These are phyloP conservation scores for Apamea sordens DNA, from an alignment of 2,888 invertebrate genomes.

Conservation along the genomic window DNA sequence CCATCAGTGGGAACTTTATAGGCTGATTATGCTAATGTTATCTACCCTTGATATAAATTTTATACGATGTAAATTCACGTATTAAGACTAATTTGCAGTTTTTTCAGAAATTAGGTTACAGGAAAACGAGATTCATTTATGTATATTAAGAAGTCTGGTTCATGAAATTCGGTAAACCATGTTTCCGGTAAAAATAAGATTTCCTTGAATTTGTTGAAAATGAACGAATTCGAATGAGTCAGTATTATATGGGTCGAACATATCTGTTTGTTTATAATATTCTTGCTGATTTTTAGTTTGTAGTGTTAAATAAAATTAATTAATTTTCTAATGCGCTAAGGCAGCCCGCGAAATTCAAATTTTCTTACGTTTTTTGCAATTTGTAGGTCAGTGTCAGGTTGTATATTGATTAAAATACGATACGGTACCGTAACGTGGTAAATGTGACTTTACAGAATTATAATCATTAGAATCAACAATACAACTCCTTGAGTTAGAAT, in stretches of 20 bases:
- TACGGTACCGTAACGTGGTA: no score
- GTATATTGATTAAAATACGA: no score
- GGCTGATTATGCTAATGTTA: neutral
- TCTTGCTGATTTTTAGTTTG: neutral
- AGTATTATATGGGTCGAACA: constrained; percentile 10
- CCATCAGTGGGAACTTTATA: neutral
- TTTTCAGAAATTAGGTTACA: constrained; percentile 44
- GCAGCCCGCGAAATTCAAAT: no score
- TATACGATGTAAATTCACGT: neutral
- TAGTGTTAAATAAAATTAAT: neutral
- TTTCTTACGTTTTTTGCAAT: no score
- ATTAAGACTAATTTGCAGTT: neutral
- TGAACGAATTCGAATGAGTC: constrained; percentile 33
- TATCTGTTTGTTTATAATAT: constrained; percentile 1
- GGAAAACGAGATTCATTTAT: constrained; percentile 34
- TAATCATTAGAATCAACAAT: no score
- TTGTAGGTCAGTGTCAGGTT: no score
- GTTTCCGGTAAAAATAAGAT: constrained; percentile 53
- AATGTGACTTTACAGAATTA: no score
- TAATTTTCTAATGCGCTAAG: neutral
- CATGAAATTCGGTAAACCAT: constrained; percentile 40
- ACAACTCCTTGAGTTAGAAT: no score
- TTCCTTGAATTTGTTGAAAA: constrained; percentile 47
- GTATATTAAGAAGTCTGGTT: constrained; percentile 27
- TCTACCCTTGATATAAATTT: neutral